Conservation (phyloP, 1,140 invertebrate genomes). For the Halesus radiatus region DNA sequence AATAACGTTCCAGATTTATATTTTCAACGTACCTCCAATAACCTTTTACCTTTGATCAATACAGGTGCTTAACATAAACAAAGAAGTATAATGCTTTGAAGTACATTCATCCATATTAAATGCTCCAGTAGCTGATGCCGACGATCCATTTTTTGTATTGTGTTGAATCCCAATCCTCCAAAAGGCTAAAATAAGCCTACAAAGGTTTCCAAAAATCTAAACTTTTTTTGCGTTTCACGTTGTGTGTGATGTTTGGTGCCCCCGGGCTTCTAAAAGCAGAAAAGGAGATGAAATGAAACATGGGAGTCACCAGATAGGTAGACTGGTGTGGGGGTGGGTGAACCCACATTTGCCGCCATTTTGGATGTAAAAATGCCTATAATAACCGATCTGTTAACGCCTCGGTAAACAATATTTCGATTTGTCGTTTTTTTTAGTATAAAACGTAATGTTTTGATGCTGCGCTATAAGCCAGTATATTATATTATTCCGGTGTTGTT, state of each 20-base stretch:
- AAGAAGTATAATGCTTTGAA: no score
- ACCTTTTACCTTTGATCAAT: no score
- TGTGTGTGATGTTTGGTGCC: slow-evolving; percentile 7
- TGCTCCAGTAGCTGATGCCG: no score
- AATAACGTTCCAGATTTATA: no score
- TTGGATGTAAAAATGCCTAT: background rate
- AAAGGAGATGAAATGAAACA: background rate
- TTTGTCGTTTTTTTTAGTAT: background rate
- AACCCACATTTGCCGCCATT: slow-evolving; percentile 23
- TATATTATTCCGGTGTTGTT: no score
- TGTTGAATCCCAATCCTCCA: no score
- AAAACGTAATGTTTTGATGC: no score
- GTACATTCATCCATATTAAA: no score
- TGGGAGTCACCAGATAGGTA: background rate
- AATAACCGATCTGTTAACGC: background rate
- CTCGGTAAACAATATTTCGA: background rate
- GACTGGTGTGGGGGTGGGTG: background rate
- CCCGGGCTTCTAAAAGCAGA: background rate
- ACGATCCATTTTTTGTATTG: no score
- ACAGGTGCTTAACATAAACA: no score
- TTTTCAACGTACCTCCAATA: no score
- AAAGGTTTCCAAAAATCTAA: slow-evolving; percentile 9
- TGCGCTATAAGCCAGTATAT: no score
- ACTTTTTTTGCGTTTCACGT: background rate
- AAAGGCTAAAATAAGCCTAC: background rate